Percentiles rank a stretch among this genome's conserved stretches.
phyloP scores from a whole-genome alignment of 2,113 vertebrate species.

The Plotosus lineatus region DNA sequence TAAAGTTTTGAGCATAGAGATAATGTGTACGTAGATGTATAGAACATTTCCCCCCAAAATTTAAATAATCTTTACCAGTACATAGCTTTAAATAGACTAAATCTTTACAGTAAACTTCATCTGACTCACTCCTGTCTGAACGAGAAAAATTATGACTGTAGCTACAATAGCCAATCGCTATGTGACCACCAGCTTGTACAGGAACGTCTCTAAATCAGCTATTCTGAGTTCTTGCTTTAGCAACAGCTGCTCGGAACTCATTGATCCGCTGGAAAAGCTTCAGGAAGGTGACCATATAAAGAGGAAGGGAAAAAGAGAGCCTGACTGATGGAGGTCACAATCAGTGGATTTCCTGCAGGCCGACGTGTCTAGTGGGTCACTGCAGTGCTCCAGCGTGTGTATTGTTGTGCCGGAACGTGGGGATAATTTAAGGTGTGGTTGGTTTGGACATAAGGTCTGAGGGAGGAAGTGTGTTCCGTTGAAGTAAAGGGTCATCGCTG shows the following conservation, averaged over 20 bases:
- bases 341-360: conserved; percentile 63
- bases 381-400: conserved; percentile 10
- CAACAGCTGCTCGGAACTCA: conserved; percentile 12
- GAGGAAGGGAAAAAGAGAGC: conserved; percentile 41
- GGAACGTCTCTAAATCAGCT: conserved; percentile 30
- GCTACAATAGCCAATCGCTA: neutral
- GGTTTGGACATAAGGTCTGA: conserved; percentile 32
- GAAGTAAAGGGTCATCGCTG: conserved; percentile 28
- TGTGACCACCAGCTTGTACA: conserved; percentile 7
- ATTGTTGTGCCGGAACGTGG: conserved; percentile 11
- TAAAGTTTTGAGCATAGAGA: too few species aligned
- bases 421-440: conserved; percentile 45
- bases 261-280: conserved; percentile 31
- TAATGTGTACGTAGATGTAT: too few species aligned
- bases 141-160: neutral
- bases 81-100: neutral
- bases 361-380: conserved; percentile 39
- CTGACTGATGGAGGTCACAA: conserved; percentile 51
- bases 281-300: conserved; percentile 63
- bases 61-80: neutral
- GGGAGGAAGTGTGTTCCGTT: conserved; percentile 45
- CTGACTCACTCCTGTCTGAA: neutral
- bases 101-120: neutral
- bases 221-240: conserved; percentile 26
- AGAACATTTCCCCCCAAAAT: too few species aligned